Evolutionary conservation across 2,113 vertebrate species (phyloP), one percentile per base, ranked within the genome.

Genomic region (Salvelinus sp.): DNA sequence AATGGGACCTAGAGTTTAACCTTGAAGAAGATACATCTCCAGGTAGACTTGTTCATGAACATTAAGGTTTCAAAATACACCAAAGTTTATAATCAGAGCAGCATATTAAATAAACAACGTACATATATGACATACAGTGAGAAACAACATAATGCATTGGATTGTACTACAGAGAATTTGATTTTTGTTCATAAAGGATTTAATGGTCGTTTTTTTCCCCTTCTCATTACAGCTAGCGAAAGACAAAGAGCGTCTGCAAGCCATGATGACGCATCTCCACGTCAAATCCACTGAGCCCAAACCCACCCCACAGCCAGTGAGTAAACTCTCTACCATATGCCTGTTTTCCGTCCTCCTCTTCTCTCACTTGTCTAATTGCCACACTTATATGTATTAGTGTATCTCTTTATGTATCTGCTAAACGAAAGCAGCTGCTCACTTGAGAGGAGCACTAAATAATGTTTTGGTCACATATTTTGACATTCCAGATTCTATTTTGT

Each of bases 251-350:
- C 98, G 98, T 91, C 96, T 99, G 91, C 98, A 99, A 94, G 98
- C 98, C 47, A 99, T 99, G 98, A 99, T 99, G 98, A 98, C 97
- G 83, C 98, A 99, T 89, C 96, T 99, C 88, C 98, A 99, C 33
- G 97, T 99, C 93, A 99, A 99, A 90, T 98, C 98, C 79, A 98
- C 98, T 33, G 97, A 99, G 94, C 97, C 98, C 93, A 99, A 99
- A 96, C 92, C 94, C 79, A 93, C 94, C 91, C 97, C 96, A 79
- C 98, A 99, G 91, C 98, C 98, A 73, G 98, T 99, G 94, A 98
- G 97, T 96, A 88, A 75, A 82, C 20, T 18, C 76, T 71, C 82
- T 33, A 10, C 9, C 72, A 82, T 88, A 80, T 73, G 77, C 1
- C 71, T 75, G 48, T 69, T 48, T 30, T 72, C 65, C 6, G 22